These are phyloP conservation scores for Microtus pennsylvanicus DNA, from an alignment of 2,113 vertebrate genomes.

Conservation along the genomic window DNA sequence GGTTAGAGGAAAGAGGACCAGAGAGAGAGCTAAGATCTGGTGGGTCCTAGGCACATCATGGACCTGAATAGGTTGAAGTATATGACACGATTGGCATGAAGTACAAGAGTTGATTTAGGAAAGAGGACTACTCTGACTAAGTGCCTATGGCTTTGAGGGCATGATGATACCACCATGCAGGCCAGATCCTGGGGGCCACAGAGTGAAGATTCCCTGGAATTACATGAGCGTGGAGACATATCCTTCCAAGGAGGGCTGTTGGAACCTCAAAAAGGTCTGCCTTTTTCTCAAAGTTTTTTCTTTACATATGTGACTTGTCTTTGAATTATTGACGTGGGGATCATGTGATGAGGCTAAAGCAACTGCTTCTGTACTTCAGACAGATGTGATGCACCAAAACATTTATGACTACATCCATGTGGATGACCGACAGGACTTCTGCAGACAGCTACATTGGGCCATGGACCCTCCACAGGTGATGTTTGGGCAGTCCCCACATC, in stretches of 20 bases:
- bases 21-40: not conserved
- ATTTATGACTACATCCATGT: conserved; percentile 98
- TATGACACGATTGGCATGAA: not conserved
- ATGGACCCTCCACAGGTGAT: conserved; percentile 94
- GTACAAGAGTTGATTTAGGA: not conserved
- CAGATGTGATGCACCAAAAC: conserved; percentile 98
- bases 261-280: not conserved
- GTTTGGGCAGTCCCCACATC: conserved; percentile 85
- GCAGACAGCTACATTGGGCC: conserved; percentile 97
- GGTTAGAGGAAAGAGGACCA: not conserved
- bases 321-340: not conserved
- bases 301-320: not conserved
- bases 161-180: not conserved
- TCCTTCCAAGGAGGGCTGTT: not conserved
- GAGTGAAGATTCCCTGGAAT: not conserved
- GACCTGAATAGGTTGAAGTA: not conserved
- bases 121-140: not conserved
- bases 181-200: not conserved
- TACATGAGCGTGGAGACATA: not conserved
- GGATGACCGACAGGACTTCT: conserved; percentile 98
- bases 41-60: not conserved
- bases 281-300: not conserved
- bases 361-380: conserved; percentile 87
- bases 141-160: not conserved
- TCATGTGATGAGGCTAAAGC: not conserved